Percentiles rank a stretch among this genome's conserved stretches.
These are phyloP conservation scores for Callospermophilus lateralis DNA, from an alignment of 2,113 vertebrate species.

Conservation along the genomic window DNA sequence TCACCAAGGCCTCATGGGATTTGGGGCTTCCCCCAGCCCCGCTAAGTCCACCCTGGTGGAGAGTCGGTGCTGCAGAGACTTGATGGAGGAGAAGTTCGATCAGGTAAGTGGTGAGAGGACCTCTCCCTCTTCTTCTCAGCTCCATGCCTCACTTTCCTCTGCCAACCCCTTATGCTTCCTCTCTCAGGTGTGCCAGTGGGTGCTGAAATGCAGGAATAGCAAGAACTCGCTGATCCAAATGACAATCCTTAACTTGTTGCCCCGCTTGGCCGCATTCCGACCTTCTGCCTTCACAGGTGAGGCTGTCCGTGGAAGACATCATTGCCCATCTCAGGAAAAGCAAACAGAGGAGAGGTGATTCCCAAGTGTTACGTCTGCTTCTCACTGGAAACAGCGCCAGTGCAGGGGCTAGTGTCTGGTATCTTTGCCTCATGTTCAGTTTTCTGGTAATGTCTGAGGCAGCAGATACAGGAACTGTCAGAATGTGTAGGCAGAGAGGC, in stretches of 20 bases:
- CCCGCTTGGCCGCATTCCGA: conserved; percentile 97
- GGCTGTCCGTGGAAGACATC: not conserved
- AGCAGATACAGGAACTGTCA: not conserved
- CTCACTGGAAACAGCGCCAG: not conserved
- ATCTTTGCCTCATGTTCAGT: not conserved
- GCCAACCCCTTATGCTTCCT: conserved; percentile 35
- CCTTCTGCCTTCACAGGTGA: conserved; percentile 96
- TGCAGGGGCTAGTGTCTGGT: not conserved
- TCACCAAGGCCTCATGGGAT: conserved; percentile 95
- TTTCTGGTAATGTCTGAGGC: not conserved
- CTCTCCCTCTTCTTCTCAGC: not conserved
- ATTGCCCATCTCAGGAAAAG: not conserved
- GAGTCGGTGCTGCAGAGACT: conserved; percentile 97
- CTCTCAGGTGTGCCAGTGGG: conserved; percentile 97
- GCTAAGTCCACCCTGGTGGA: conserved; percentile 95
- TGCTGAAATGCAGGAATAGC: conserved; percentile 96
- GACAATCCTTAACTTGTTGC: conserved; percentile 97
- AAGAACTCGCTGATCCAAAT: conserved; percentile 99
- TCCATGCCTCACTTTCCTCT: not conserved
- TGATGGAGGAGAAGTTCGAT: conserved; percentile 99
- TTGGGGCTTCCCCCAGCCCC: conserved; percentile 92
- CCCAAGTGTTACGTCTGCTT: not conserved
- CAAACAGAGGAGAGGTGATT: not conserved
- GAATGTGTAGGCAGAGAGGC: not conserved
- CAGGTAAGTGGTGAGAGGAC: conserved; percentile 87